These are phyloP conservation scores for Leptinotarsa rubiginosa DNA, from an alignment of 2,888 invertebrate genomes.

Conservation along the genomic window DNA sequence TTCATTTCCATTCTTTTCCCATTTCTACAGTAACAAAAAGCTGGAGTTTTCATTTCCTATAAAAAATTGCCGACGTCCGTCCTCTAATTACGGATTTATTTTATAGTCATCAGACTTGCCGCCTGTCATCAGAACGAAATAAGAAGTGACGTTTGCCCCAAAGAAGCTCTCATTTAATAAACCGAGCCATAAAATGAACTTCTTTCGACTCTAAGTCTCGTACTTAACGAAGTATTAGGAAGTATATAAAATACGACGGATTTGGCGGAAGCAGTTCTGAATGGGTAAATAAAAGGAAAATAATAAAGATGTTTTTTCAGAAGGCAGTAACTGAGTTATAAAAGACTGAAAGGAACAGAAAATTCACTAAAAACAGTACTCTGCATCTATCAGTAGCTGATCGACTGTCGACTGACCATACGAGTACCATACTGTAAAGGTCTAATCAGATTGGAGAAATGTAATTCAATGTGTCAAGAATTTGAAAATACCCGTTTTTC, in stretches of 20 bases:
- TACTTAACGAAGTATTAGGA: constrained; percentile 30
- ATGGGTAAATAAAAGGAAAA: constrained; percentile 25
- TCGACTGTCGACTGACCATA: too few species aligned
- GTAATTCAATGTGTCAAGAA: too few species aligned
- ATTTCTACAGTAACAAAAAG: neutral
- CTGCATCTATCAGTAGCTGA: too few species aligned
- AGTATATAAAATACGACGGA: constrained; percentile 25
- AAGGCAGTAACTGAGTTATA: neutral
- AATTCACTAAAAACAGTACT: too few species aligned
- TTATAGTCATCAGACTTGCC: constrained; percentile 16
- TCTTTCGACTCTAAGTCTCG: constrained; percentile 18
- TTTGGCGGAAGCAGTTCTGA: neutral
- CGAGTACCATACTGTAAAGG: too few species aligned
- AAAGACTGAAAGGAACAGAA: neutral
- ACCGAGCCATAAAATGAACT: constrained; percentile 26
- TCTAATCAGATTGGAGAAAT: too few species aligned
- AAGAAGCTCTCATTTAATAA: constrained; percentile 22
- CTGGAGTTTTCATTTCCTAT: neutral
- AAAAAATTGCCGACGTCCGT: constrained; percentile 16
- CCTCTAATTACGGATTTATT: constrained; percentile 28
- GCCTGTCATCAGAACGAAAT: constrained; percentile 19
- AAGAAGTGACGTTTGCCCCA: constrained; percentile 7
- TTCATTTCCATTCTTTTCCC: neutral
- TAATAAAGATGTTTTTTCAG: constrained; percentile 21
- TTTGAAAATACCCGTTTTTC: too few species aligned